phyloP scores from a whole-genome alignment of 2,888 invertebrate genomes.

The Tigriopus californicus region DNA sequence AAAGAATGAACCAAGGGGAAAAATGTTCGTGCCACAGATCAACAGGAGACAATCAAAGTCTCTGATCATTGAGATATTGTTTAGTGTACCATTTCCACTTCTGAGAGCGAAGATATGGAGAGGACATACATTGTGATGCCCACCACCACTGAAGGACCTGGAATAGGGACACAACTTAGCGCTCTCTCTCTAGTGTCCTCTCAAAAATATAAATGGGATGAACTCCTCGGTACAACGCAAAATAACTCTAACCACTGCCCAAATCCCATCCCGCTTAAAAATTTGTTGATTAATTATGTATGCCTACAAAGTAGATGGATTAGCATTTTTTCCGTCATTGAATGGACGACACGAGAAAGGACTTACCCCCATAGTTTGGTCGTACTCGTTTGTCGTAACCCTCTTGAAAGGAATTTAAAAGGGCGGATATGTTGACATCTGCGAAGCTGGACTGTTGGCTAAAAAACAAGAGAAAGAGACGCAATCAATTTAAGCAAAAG shows the following conservation, averaged over 20 bases:
- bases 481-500: too few relatives aligned
- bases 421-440: conserved; percentile 85
- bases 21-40: too few relatives aligned
- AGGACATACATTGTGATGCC: conserved; percentile 96
- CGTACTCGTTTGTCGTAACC: conserved; percentile 98
- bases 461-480: too few relatives aligned
- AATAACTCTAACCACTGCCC: not conserved
- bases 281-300: not conserved
- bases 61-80: not conserved
- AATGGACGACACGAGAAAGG: not conserved
- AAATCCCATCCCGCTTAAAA: not conserved
- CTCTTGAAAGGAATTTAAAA: conserved; percentile 83
- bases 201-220: too few relatives aligned
- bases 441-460: too few relatives aligned
- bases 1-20: too few relatives aligned
- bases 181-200: not conserved
- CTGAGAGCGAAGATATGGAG: conserved; percentile 93
- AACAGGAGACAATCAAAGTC: too few relatives aligned
- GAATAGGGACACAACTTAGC: conserved; percentile 20
- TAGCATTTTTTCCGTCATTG: not conserved
- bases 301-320: not conserved
- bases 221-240: not conserved
- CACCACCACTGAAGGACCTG: conserved; percentile 93
- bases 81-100: conserved; percentile 72
- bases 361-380: conserved; percentile 92